phyloP scores from a whole-genome alignment of 2,888 invertebrate species.

The Ferdinandea cuprea region DNA sequence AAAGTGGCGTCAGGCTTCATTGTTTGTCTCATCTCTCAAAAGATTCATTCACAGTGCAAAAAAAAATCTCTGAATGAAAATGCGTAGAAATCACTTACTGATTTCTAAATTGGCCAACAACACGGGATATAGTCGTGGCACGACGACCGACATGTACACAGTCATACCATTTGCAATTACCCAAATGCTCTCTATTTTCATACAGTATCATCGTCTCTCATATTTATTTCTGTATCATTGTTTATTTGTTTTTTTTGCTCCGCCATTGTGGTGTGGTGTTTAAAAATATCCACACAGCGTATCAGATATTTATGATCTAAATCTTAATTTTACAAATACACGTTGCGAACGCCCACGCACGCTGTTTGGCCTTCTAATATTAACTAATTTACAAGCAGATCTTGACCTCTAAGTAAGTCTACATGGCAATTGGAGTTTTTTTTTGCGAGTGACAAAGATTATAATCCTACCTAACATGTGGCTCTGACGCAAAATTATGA shows the following conservation, averaged over 20 bases:
- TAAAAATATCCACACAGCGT: not conserved
- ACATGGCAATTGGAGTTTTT: not conserved
- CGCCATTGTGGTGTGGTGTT: slow-evolving; percentile 5
- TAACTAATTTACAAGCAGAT: slow-evolving; percentile 11
- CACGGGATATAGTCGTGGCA: slow-evolving; percentile 25
- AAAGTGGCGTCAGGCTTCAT: not conserved
- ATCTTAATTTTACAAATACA: slow-evolving; percentile 19
- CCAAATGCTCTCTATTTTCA: not conserved
- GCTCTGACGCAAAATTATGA: not conserved
- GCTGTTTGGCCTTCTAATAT: not conserved
- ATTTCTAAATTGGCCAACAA: slow-evolving; percentile 16
- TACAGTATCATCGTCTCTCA: not conserved
- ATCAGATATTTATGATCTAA: slow-evolving; percentile 21
- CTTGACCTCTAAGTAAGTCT: slow-evolving; percentile 43
- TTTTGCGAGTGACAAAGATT: slow-evolving; percentile 3
- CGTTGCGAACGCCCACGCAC: slow-evolving; percentile 5
- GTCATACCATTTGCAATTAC: not conserved
- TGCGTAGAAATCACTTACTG: slow-evolving; percentile 37
- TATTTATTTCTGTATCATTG: not conserved
- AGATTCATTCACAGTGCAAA: not conserved
- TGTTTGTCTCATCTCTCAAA: slow-evolving; percentile 1
- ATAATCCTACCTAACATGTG: slow-evolving; percentile 1
- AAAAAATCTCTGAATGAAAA: slow-evolving; percentile 46
- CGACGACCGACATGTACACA: not conserved
- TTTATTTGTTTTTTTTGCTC: slow-evolving; percentile 10